Evolutionary conservation across 2,797 vertebrate genomes (phyloP).

Genomic region (Ctenochaetus hawaiiensis): DNA sequence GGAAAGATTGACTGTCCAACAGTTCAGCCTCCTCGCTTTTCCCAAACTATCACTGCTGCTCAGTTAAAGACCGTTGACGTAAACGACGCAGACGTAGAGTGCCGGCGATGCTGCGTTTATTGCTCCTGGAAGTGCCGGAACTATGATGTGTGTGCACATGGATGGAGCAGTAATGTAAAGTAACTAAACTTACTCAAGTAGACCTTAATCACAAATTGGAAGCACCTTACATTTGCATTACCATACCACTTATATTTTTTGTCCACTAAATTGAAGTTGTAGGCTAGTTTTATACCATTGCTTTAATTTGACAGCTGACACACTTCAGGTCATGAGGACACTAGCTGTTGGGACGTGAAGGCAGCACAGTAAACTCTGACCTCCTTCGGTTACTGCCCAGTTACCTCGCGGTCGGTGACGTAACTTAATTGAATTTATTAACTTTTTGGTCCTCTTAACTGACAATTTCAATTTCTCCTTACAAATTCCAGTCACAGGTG

Average conservation of each 20-base stretch:
- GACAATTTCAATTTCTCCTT: background rate
- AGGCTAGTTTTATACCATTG: too few relatives aligned
- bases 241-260: too few relatives aligned
- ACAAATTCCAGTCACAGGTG: conserved; percentile 15
- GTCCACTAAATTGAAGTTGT: background rate
- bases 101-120: conserved; percentile 50
- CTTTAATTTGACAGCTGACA: background rate
- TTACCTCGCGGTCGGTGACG: background rate
- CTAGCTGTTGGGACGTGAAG: conserved; percentile 14
- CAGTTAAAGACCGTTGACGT: conserved; percentile 11
- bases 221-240: background rate
- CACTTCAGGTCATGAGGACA: background rate
- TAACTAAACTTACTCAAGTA: background rate
- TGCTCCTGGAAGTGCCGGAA: conserved; percentile 29
- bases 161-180: too few relatives aligned
- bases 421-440: background rate
- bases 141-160: background rate
- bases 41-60: background rate
- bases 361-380: conserved; percentile 11
- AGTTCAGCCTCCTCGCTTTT: background rate
- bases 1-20: background rate
- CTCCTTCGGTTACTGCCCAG: background rate
- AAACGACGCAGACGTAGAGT: background rate
- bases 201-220: background rate
- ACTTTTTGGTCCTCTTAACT: background rate